These are phyloP conservation scores for Grallaria varia DNA, from an alignment of 2,113 vertebrate genomes.

Conservation along the genomic window DNA sequence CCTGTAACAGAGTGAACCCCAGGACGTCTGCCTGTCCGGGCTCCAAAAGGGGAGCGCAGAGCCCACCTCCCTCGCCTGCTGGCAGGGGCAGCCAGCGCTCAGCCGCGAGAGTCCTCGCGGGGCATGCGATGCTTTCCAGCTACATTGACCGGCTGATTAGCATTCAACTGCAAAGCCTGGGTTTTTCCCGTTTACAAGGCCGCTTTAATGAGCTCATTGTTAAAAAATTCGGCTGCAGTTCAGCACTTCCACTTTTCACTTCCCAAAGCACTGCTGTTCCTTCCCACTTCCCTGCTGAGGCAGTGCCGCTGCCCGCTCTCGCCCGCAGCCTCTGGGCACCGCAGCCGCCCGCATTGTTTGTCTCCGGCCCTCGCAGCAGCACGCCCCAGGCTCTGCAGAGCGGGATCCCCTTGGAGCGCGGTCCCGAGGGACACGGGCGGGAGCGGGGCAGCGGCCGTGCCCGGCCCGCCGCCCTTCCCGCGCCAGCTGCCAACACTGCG, in stretches of 20 bases:
- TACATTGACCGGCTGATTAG: slow-evolving; percentile 33
- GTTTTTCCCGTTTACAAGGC: slow-evolving; percentile 1
- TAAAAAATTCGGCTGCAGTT: slow-evolving; percentile 27
- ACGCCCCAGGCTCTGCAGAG: background rate
- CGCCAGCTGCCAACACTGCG: background rate
- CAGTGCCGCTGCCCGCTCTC: fast-evolving
- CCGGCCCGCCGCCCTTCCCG: background rate
- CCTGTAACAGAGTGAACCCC: background rate
- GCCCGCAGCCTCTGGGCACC: background rate
- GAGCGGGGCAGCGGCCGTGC: fast-evolving
- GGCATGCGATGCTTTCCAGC: background rate
- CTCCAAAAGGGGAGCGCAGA: background rate
- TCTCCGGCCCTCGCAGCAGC: background rate
- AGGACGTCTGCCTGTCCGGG: fast-evolving
- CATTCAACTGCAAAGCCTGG: slow-evolving; percentile 43
- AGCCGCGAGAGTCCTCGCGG: background rate
- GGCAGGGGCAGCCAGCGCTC: fast-evolving
- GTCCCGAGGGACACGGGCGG: background rate
- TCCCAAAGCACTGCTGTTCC: background rate
- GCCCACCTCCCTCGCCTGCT: background rate
- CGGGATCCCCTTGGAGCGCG: background rate
- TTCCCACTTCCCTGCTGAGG: background rate
- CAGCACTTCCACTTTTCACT: slow-evolving; percentile 11
- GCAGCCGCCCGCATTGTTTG: background rate
- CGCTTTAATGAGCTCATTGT: slow-evolving; percentile 41